Conservation (phyloP, 1,140 invertebrate genomes). For the Drosophila sp. region DNA sequence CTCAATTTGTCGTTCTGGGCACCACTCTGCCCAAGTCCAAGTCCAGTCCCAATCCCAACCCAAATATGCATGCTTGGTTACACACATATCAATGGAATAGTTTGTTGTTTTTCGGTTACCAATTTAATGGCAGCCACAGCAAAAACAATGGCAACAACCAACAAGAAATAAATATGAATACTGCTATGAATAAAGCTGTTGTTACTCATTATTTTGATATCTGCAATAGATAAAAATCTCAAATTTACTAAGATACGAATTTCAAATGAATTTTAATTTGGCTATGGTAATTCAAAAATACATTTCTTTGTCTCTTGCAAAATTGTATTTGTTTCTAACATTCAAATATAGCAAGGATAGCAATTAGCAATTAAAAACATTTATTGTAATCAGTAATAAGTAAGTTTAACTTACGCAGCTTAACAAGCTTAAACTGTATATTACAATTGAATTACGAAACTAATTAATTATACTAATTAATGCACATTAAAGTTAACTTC, state of each 20-base stretch:
- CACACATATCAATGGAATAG: conserved; percentile 48
- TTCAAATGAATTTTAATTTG: background rate
- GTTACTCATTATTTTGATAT: background rate
- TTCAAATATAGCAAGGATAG: too few species aligned
- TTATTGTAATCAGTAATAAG: too few species aligned
- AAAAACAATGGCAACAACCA: conserved; percentile 45
- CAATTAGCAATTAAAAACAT: too few species aligned
- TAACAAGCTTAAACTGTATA: too few species aligned
- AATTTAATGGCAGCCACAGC: conserved; percentile 47
- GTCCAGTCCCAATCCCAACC: conserved; percentile 10
- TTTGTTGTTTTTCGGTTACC: conserved; percentile 42
- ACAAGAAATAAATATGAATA: conserved; percentile 26
- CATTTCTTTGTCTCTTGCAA: too few species aligned
- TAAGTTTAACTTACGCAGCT: too few species aligned
- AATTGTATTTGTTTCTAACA: too few species aligned
- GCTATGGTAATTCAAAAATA: too few species aligned
- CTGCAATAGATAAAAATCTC: background rate
- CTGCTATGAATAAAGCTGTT: background rate
- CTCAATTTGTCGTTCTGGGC: conserved; percentile 81
- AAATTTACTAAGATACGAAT: background rate
- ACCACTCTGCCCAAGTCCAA: background rate
- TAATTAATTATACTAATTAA: background rate
- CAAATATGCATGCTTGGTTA: conserved; percentile 60
- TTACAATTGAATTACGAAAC: too few species aligned
- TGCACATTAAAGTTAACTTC: background rate